phyloP scores from a whole-genome alignment of 1,140 invertebrate species.

The Drosophila mayri region DNA sequence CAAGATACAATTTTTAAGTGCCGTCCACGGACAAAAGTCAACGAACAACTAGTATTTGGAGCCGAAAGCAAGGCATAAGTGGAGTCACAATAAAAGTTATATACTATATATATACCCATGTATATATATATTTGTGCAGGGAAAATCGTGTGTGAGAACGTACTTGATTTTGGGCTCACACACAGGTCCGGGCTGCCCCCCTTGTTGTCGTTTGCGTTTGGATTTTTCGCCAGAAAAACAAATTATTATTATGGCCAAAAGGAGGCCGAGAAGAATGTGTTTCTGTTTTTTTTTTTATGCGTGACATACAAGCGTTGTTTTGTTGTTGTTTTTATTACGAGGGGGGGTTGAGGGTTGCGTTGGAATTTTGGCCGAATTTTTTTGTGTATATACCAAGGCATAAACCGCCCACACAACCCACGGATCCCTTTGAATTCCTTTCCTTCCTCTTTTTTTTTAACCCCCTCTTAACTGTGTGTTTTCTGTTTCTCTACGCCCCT shows the following conservation, averaged over 20 bases:
- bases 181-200: conserved; percentile 25
- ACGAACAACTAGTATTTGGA: conserved; percentile 63
- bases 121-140: conserved; percentile 14
- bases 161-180: conserved; percentile 77
- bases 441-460: neutral
- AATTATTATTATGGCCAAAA: conserved; percentile 33
- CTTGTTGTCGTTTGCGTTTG: conserved; percentile 43
- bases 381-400: conserved; percentile 70
- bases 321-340: conserved; percentile 28
- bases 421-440: neutral
- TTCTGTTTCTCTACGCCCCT: conserved; percentile 13
- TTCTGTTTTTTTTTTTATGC: conserved; percentile 50
- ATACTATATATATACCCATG: conserved; percentile 7
- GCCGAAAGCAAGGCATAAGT: conserved; percentile 34
- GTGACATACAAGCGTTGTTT: conserved; percentile 62
- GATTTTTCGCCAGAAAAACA: conserved; percentile 53
- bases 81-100: conserved; percentile 65
- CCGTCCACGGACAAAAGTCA: conserved; percentile 69
- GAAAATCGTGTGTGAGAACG: conserved; percentile 73
- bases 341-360: neutral
- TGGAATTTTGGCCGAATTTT: conserved; percentile 54
- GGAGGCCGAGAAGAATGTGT: conserved; percentile 24
- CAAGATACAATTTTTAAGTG: conserved; percentile 54
- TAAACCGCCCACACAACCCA: conserved; percentile 4
- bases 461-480: conserved; percentile 4